These are phyloP conservation scores for Myotis planiceps DNA, from an alignment of 2,797 vertebrate species.

Conservation along the genomic window DNA sequence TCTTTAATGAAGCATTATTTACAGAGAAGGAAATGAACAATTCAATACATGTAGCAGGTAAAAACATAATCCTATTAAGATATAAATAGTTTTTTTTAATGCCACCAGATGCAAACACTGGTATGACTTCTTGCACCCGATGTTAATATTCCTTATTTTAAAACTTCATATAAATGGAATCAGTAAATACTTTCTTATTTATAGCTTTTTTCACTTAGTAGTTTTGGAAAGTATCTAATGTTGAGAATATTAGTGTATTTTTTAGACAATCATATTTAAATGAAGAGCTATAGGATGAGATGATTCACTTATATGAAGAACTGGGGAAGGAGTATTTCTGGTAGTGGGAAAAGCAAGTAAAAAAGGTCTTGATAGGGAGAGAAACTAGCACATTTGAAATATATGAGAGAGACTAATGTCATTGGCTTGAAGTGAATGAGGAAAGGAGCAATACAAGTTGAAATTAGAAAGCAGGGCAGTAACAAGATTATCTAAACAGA, in stretches of 20 bases:
- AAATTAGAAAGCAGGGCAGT: neutral
- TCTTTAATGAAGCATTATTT: neutral
- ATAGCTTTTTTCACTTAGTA: neutral
- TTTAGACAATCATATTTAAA: neutral
- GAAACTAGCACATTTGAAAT: neutral
- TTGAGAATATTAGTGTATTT: neutral
- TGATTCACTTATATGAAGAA: neutral
- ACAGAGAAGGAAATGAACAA: neutral
- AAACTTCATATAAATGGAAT: neutral
- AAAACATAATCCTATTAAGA: neutral
- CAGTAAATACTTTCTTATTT: neutral
- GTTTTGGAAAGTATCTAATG: conserved; percentile 14
- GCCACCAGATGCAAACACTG: neutral
- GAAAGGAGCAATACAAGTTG: neutral
- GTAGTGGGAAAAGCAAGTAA: neutral
- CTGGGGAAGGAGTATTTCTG: neutral
- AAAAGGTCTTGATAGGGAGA: neutral
- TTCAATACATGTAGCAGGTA: neutral
- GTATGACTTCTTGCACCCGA: neutral
- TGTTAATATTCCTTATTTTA: neutral
- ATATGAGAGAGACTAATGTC: neutral
- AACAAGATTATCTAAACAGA: neutral
- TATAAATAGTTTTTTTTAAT: neutral
- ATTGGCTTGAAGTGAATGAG: neutral
- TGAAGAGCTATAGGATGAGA: neutral